Evolutionary conservation across 2,888 invertebrate species (phyloP).

Genomic region (Tillus elongatus): DNA sequence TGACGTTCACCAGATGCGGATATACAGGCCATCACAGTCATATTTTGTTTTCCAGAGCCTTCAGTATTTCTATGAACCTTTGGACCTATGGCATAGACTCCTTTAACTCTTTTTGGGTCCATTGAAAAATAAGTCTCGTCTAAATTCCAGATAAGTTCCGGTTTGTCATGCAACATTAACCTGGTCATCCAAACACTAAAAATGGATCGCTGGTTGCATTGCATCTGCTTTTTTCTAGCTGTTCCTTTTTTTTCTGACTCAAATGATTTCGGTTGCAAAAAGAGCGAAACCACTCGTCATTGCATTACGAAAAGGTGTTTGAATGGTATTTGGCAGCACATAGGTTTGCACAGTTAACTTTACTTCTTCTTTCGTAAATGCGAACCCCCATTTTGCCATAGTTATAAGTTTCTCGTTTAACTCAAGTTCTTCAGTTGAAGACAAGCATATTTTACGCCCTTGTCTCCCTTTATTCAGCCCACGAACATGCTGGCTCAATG

Average conservation of each 20-base stretch:
- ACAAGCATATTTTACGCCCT: conserved; percentile 5
- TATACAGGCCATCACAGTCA: conserved; percentile 12
- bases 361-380: conserved; percentile 14
- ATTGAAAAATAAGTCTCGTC: conserved; percentile 20
- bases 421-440: conserved; percentile 3
- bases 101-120: conserved; percentile 20
- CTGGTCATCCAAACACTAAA: conserved; percentile 15
- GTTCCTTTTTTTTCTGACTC: conserved; percentile 17
- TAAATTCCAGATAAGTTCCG: conserved; percentile 18
- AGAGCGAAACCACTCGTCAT: conserved; percentile 17
- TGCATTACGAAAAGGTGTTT: conserved; percentile 14
- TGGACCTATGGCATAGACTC: conserved; percentile 17
- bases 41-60: conserved; percentile 14
- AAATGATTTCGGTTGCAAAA: conserved; percentile 17
- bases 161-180: conserved; percentile 15
- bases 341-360: conserved; percentile 13
- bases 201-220: conserved; percentile 18
- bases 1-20: conserved; percentile 14
- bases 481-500: no score
- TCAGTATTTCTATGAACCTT: conserved; percentile 19
- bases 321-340: conserved; percentile 14
- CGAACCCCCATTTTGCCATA: conserved; percentile 12
- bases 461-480: no score
- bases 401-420: conserved; percentile 10
- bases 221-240: conserved; percentile 14